Evolutionary conservation across 1,140 invertebrate species (phyloP).

Genomic region (Pseudachorutes palmiensis): DNA sequence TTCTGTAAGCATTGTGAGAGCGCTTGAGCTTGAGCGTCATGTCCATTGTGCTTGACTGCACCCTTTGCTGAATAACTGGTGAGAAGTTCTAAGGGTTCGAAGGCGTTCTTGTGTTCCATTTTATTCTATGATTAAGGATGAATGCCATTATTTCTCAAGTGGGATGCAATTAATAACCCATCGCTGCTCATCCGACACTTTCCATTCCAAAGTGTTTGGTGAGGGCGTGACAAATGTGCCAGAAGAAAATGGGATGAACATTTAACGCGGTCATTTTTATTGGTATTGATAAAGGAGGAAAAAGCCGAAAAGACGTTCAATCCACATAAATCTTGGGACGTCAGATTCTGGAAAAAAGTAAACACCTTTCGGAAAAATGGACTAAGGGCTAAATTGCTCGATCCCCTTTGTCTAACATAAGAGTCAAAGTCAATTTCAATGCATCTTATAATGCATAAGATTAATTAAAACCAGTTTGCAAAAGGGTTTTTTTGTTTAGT

Average conservation of each 20-base stretch:
- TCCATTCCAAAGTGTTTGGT: conserved; percentile 25
- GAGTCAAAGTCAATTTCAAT: too few relatives aligned
- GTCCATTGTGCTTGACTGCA: too few relatives aligned
- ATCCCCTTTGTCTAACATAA: too few relatives aligned
- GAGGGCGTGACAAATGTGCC: conserved; percentile 31
- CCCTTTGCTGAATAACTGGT: too few relatives aligned
- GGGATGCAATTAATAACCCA: conserved; percentile 32
- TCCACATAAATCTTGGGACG: conserved; percentile 24
- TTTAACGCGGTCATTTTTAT: conserved; percentile 38
- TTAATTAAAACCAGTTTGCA: too few relatives aligned
- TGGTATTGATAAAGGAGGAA: conserved; percentile 38
- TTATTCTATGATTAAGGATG: conserved; percentile 17
- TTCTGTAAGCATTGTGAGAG: too few relatives aligned
- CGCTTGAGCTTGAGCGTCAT: background rate
- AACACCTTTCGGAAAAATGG: conserved; percentile 23
- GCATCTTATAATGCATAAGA: too few relatives aligned
- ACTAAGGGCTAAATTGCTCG: too few relatives aligned
- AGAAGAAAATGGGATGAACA: conserved; percentile 12
- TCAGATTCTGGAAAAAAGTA: conserved; percentile 32
- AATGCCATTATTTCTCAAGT: conserved; percentile 29
- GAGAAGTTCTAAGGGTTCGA: background rate
- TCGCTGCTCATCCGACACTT: conserved; percentile 11
- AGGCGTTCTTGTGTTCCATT: conserved; percentile 6
- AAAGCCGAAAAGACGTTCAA: conserved; percentile 18
- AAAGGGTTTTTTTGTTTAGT: too few relatives aligned